Percentiles rank a stretch among this genome's conserved stretches.
Evolutionary conservation across 2,113 vertebrate genomes (phyloP).

Genomic region (Tachuris rubrigastra): DNA sequence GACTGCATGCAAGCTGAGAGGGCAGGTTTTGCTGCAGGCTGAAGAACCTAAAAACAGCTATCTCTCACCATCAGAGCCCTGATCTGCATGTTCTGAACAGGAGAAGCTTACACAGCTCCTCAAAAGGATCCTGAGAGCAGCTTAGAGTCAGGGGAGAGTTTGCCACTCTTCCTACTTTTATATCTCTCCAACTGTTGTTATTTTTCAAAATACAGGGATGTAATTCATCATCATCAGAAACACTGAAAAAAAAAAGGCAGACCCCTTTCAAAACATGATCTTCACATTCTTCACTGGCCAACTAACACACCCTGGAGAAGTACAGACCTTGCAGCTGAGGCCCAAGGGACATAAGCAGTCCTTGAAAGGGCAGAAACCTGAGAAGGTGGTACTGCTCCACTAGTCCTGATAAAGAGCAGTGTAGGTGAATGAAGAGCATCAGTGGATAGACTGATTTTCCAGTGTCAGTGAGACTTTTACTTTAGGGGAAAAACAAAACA

Average conservation of each 20-base stretch:
- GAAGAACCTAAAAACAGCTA: not conserved
- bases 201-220: not conserved
- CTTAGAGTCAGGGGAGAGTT: not conserved
- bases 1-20: accelerated
- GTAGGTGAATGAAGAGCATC: not conserved
- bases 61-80: not conserved
- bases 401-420: not conserved
- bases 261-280: not conserved
- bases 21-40: not conserved
- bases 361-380: not conserved
- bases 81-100: not conserved
- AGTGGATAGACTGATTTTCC: not conserved
- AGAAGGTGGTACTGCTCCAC: not conserved
- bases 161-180: not conserved
- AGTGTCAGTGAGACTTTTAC: not conserved
- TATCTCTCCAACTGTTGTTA: not conserved
- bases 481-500: not conserved
- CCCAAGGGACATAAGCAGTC: not conserved
- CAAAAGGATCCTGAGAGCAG: not conserved
- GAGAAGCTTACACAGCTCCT: not conserved
- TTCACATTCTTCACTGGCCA: not conserved
- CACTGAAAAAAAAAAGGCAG: not conserved
- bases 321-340: not conserved
- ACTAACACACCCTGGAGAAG: not conserved
- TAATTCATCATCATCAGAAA: not conserved